Percentiles rank a stretch among this genome's conserved stretches.
These are phyloP conservation scores for Calcarius lapponicus DNA, from an alignment of 2,797 vertebrate genomes.

Conservation along the genomic window DNA sequence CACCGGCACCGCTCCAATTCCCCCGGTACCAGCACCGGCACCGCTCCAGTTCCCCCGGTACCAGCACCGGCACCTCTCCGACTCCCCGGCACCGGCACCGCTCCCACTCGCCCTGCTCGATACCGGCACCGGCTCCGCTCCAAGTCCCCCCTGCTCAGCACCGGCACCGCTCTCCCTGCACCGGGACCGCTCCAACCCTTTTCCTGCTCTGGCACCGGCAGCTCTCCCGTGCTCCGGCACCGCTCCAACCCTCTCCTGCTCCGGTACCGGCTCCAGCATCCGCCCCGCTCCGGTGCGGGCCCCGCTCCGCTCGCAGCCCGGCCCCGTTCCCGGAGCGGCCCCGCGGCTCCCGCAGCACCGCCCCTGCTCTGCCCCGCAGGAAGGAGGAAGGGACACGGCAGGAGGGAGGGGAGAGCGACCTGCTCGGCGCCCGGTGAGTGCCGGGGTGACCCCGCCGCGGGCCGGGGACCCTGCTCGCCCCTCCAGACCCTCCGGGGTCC, in stretches of 20 bases:
- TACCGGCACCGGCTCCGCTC: not conserved
- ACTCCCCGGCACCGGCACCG: not conserved
- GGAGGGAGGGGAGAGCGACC: not conserved
- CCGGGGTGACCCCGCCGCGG: not conserved
- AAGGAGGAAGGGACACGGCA: slow-evolving; percentile 23
- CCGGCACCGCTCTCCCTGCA: not conserved
- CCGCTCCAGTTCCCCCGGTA: too few species aligned
- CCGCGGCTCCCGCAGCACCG: not conserved
- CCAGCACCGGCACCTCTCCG: too few species aligned
- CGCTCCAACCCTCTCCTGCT: not conserved
- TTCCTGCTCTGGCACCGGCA: not conserved
- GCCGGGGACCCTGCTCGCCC: not conserved
- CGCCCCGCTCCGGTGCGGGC: not conserved
- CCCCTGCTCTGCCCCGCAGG: not conserved
- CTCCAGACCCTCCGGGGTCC: too few species aligned
- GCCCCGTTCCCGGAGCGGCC: not conserved
- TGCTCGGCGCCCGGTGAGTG: slow-evolving; percentile 11
- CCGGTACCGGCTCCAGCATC: not conserved
- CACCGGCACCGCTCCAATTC: too few species aligned
- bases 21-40: not conserved
- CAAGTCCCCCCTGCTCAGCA: not conserved
- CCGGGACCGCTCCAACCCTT: not conserved
- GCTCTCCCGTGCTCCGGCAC: not conserved
- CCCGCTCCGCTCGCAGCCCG: not conserved
- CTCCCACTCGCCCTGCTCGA: not conserved